Conservation (phyloP, 2,888 invertebrate genomes). For the Enoplolaimus lenunculus region DNA sequence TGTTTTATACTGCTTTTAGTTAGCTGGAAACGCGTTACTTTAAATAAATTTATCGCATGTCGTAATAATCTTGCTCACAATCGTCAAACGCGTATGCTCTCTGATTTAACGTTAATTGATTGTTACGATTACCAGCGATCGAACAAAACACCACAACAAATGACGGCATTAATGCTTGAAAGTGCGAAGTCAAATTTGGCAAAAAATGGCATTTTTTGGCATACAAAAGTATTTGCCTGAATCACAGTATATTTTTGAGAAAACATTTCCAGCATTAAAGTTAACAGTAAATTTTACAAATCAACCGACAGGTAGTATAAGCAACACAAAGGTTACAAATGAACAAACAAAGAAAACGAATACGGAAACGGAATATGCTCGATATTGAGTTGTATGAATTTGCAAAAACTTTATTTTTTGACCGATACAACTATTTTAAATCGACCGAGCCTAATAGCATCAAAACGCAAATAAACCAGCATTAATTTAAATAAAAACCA, state of each 20-base stretch:
- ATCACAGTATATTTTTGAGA: conserved; percentile 58
- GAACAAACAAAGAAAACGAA: conserved; percentile 59
- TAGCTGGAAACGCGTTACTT: conserved; percentile 59
- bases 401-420: conserved; percentile 65
- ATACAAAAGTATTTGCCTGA: conserved; percentile 78
- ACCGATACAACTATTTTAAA: conserved; percentile 50
- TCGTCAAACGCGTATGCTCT: conserved; percentile 89
- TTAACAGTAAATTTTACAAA: too few species aligned
- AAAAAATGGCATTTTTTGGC: conserved; percentile 84
- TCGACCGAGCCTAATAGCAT: too few species aligned
- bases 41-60: conserved; percentile 79
- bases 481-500: too few species aligned
- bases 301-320: too few species aligned
- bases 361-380: conserved; percentile 65
- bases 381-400: conserved; percentile 84
- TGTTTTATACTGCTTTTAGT: too few species aligned
- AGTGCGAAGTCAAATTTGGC: conserved; percentile 84
- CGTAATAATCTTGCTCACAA: conserved; percentile 85
- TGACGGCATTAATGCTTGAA: conserved; percentile 70
- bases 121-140: conserved; percentile 69
- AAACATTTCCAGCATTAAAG: too few species aligned
- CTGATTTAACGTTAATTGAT: conserved; percentile 80
- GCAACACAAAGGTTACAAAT: conserved; percentile 59
- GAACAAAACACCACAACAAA: conserved; percentile 52
- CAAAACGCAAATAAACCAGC: too few species aligned